These are phyloP conservation scores for Anastrepha ludens DNA, from an alignment of 1,140 invertebrate genomes.

Conservation along the genomic window DNA sequence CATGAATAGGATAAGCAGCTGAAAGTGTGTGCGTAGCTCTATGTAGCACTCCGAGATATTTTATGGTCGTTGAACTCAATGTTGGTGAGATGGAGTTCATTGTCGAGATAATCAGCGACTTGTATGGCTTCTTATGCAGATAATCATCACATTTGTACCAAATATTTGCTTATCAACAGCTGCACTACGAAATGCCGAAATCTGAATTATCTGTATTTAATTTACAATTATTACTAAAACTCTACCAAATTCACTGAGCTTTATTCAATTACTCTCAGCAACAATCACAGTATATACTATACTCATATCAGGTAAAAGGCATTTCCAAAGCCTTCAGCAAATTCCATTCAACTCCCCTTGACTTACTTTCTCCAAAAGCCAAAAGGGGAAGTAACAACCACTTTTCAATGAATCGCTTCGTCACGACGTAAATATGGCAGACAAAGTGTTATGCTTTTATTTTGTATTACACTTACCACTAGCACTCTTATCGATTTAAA, in stretches of 20 bases:
- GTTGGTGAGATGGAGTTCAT: neutral
- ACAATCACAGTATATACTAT: too few species aligned
- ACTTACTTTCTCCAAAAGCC: neutral
- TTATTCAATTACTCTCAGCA: too few species aligned
- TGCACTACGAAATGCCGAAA: neutral
- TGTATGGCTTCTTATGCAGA: constrained; percentile 18
- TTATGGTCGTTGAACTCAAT: constrained; percentile 11
- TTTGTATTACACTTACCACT: constrained; percentile 20
- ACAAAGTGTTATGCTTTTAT: neutral
- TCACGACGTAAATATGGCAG: neutral
- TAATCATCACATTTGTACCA: neutral
- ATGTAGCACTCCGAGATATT: neutral
- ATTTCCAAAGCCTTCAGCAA: neutral
- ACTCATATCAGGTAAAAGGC: too few species aligned
- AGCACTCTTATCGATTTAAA: constrained; percentile 3
- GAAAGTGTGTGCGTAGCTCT: neutral
- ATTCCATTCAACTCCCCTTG: constrained; percentile 5
- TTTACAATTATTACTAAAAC: too few species aligned
- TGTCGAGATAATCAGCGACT: constrained; percentile 3
- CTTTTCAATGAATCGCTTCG: neutral
- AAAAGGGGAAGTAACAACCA: neutral
- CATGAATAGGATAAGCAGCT: neutral
- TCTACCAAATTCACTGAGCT: too few species aligned
- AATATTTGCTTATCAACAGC: neutral
- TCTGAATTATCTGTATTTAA: too few species aligned